Conservation (phyloP, 2,797 vertebrate genomes). For the Falco biarmicus region DNA sequence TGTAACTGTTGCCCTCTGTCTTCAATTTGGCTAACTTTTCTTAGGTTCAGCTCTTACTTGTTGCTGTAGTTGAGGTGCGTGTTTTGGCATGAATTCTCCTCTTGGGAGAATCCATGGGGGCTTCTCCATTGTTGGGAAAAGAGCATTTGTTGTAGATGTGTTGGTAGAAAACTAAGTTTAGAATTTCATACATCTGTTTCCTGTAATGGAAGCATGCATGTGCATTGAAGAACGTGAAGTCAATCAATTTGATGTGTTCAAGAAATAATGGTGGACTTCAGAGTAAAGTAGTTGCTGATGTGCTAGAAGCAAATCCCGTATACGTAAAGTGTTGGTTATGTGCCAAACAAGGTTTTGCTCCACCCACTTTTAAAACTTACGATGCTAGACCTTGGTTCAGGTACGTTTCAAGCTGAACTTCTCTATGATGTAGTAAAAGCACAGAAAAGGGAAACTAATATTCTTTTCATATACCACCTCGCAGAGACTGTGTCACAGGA, state of each 20-base stretch:
- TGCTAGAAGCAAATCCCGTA: neutral
- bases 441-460: neutral
- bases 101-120: neutral
- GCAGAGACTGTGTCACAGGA: slow-evolving; percentile 79
- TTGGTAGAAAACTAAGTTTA: neutral
- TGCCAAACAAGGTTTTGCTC: neutral
- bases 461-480: neutral
- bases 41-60: neutral
- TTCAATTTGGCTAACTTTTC: neutral
- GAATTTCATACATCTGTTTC: neutral
- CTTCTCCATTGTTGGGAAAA: neutral
- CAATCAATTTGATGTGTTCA: neutral
- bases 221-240: neutral
- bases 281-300: neutral
- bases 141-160: neutral
- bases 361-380: neutral
- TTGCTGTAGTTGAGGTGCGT: neutral
- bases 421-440: neutral
- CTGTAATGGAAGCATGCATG: rapidly evolving
- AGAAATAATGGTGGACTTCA: neutral
- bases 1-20: neutral
- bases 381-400: neutral
- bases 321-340: neutral
- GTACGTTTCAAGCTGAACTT: neutral
- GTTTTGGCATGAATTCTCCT: neutral